Conservation (phyloP, 2,888 invertebrate species). For the Lasioglossum zephyrum region DNA sequence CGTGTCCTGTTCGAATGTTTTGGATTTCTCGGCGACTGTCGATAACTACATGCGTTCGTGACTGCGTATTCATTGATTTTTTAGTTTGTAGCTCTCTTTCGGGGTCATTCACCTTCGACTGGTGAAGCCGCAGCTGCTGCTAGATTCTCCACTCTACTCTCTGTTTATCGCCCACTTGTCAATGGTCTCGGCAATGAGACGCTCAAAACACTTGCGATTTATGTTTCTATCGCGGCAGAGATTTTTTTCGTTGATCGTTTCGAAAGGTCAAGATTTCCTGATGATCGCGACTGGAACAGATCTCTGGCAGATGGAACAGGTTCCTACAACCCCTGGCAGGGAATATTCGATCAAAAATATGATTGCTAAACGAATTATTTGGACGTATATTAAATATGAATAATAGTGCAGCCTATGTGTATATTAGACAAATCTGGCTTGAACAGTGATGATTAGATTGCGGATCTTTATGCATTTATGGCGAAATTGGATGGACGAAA, state of each 20-base stretch:
- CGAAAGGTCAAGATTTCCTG: conserved; percentile 42
- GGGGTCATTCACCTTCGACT: conserved; percentile 63
- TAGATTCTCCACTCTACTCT: conserved; percentile 54
- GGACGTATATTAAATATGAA: not conserved
- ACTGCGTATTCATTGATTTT: conserved; percentile 47
- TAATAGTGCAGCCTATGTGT: not conserved
- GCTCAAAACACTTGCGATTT: conserved; percentile 56
- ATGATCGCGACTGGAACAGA: not conserved
- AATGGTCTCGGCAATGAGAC: conserved; percentile 60
- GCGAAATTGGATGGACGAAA: no score
- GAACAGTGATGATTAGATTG: no score
- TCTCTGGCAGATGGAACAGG: not conserved
- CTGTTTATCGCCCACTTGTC: conserved; percentile 66
- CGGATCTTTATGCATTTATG: no score
- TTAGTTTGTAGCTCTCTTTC: conserved; percentile 56
- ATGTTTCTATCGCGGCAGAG: conserved; percentile 47
- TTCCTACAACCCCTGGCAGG: not conserved
- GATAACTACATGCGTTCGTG: conserved; percentile 36
- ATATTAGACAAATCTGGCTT: no score
- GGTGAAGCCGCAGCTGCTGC: conserved; percentile 51
- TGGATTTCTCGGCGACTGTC: conserved; percentile 20
- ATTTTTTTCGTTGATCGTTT: conserved; percentile 38
- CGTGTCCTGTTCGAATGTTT: not conserved
- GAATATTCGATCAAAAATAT: not conserved
- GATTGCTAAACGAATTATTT: not conserved